These are phyloP conservation scores for Pteruthius melanotis DNA, from an alignment of 2,113 vertebrate genomes.

Conservation along the genomic window DNA sequence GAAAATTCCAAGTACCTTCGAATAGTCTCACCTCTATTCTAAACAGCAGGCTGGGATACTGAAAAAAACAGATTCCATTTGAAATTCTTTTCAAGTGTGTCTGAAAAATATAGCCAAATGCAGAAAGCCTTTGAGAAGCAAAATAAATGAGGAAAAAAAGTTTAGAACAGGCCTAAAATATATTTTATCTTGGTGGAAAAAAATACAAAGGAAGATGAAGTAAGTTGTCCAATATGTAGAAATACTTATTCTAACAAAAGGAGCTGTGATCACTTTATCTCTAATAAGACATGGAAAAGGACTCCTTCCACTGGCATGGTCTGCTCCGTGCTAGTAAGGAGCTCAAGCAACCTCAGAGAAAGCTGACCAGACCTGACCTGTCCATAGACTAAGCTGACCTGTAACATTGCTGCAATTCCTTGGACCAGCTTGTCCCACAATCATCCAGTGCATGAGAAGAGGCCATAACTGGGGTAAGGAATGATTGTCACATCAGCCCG, in stretches of 20 bases:
- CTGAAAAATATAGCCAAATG: not conserved
- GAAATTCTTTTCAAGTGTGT: not conserved
- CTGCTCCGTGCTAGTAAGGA: accelerated
- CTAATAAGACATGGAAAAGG: not conserved
- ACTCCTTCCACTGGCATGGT: not conserved
- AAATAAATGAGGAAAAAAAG: not conserved
- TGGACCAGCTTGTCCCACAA: not conserved
- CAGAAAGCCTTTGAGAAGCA: not conserved
- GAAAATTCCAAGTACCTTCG: not conserved
- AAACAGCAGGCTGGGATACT: not conserved
- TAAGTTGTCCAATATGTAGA: not conserved
- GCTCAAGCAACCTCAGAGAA: not conserved
- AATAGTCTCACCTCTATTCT: not conserved
- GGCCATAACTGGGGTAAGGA: not conserved
- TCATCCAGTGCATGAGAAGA: not conserved
- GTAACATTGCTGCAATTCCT: not conserved
- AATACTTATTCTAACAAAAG: not conserved
- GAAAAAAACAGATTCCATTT: not conserved
- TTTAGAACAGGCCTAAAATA: not conserved
- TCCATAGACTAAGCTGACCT: not conserved
- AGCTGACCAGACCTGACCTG: not conserved
- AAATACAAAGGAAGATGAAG: not conserved
- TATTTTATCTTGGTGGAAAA: not conserved
- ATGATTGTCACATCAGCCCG: not conserved
- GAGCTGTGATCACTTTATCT: not conserved